These are phyloP conservation scores for Papilio demoleus DNA, from an alignment of 2,888 invertebrate genomes.

Conservation along the genomic window DNA sequence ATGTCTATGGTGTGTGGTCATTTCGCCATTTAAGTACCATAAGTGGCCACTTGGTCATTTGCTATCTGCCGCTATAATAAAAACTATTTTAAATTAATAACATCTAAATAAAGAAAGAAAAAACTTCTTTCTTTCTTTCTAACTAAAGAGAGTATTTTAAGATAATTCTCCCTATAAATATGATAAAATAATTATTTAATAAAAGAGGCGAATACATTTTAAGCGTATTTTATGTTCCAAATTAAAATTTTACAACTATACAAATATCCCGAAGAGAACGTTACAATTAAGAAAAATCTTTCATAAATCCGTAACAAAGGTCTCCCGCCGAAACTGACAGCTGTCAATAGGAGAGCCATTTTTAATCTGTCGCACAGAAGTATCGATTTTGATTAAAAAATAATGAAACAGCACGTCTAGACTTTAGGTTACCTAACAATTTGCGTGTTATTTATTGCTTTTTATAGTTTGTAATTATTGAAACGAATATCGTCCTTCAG, in stretches of 20 bases:
- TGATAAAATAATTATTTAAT: too few relatives aligned
- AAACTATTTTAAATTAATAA: too few relatives aligned
- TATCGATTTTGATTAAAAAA: slow-evolving; percentile 23
- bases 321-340: slow-evolving; percentile 18
- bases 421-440: slow-evolving; percentile 16
- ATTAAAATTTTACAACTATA: not conserved
- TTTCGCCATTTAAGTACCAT: too few relatives aligned
- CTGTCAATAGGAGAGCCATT: slow-evolving; percentile 22
- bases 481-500: not conserved
- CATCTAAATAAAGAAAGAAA: too few relatives aligned
- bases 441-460: slow-evolving; percentile 7
- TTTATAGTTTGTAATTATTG: not conserved
- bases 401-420: slow-evolving; percentile 21
- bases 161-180: too few relatives aligned
- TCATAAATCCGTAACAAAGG: slow-evolving; percentile 15
- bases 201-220: too few relatives aligned
- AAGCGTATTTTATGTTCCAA: too few relatives aligned
- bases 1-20: too few relatives aligned
- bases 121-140: too few relatives aligned
- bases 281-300: slow-evolving; percentile 8
- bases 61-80: too few relatives aligned
- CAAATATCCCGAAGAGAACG: not conserved
- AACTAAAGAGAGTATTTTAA: too few relatives aligned
- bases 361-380: slow-evolving; percentile 23
- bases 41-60: too few relatives aligned